Conservation (phyloP, 2,113 vertebrate genomes). For the Tachysurus vachellii region DNA sequence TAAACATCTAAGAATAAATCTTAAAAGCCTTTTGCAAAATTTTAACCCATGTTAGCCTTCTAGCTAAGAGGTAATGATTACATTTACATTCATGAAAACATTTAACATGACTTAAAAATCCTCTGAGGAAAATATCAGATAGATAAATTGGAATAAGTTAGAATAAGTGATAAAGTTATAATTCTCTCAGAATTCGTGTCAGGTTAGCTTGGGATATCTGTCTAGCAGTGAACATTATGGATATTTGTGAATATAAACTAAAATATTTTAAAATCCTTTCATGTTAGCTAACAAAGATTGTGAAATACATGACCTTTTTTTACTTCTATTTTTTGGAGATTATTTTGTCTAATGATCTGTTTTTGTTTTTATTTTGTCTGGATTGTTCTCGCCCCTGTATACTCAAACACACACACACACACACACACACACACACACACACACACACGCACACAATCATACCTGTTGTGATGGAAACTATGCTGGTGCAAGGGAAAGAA, state of each 20-base stretch:
- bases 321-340: background rate
- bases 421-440: conserved; percentile 29
- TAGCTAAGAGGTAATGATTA: background rate
- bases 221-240: background rate
- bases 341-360: conserved; percentile 26
- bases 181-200: background rate
- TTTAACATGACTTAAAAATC: background rate
- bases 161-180: background rate
- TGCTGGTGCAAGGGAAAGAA: conserved; percentile 59
- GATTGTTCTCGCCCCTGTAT: background rate
- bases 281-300: background rate
- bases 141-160: background rate
- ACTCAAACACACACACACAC: background rate
- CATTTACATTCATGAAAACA: background rate
- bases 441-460: conserved; percentile 22
- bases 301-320: background rate
- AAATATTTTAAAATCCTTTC: background rate
- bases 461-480: conserved; percentile 29
- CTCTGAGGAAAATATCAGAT: background rate
- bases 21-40: background rate
- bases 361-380: conserved; percentile 14
- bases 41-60: background rate
- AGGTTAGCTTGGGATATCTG: background rate
- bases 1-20: background rate
- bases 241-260: background rate